These are phyloP conservation scores for Pristionchus maxplancki DNA, from an alignment of 2,888 invertebrate genomes.

Conservation along the genomic window DNA sequence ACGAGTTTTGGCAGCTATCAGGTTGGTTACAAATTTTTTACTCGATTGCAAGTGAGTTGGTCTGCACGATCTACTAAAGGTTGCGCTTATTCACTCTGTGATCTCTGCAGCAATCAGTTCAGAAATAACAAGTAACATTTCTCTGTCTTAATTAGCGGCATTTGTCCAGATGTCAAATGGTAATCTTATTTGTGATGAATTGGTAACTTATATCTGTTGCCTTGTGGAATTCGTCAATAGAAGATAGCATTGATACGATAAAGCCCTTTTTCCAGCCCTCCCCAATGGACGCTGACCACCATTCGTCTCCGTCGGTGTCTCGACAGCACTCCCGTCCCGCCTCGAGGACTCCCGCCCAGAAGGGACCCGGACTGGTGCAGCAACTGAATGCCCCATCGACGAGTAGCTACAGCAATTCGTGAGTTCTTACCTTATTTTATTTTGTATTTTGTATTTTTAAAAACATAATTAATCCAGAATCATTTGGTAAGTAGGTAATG, in stretches of 20 bases:
- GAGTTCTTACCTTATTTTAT: background rate
- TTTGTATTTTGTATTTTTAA: background rate
- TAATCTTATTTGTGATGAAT: too few species aligned
- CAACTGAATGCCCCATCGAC: background rate
- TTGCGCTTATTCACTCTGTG: too few species aligned
- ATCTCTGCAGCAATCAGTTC: too few species aligned
- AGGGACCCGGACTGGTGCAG: background rate
- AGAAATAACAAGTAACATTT: too few species aligned
- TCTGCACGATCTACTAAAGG: background rate
- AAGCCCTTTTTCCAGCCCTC: background rate
- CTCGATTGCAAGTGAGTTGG: background rate
- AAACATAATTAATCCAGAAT: background rate
- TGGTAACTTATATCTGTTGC: too few species aligned
- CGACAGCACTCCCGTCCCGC: slow-evolving; percentile 16
- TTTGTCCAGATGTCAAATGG: too few species aligned
- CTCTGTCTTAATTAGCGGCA: too few species aligned
- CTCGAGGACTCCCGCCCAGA: background rate
- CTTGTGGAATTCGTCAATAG: too few species aligned
- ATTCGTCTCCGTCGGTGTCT: background rate
- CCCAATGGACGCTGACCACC: background rate
- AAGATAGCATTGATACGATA: too few species aligned
- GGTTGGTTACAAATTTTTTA: background rate
- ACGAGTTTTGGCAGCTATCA: slow-evolving; percentile 29
- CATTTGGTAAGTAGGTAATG: too few species aligned
- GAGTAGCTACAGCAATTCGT: slow-evolving; percentile 25